phyloP scores from a whole-genome alignment of 2,113 vertebrate genomes.

The Mungos mungo region DNA sequence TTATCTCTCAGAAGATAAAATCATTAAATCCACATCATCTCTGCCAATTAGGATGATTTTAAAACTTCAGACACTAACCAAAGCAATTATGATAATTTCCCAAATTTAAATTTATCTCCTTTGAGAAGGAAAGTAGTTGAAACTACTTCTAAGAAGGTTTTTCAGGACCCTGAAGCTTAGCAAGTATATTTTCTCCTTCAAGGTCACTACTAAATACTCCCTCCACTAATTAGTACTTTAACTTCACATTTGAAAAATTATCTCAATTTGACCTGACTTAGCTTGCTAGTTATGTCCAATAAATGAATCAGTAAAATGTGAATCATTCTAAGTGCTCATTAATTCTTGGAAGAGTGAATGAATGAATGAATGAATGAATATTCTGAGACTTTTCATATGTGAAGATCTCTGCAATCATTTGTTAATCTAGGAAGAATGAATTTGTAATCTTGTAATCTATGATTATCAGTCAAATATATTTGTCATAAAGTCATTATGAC shows the following conservation, averaged over 20 bases:
- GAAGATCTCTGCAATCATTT: slow-evolving; percentile 29
- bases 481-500: slow-evolving; percentile 35
- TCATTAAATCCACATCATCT: slow-evolving; percentile 31
- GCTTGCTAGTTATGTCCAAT: not conserved
- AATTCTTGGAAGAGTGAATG: slow-evolving; percentile 14
- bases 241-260: slow-evolving; percentile 44
- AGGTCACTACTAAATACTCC: not conserved
- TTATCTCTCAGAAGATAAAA: slow-evolving; percentile 11
- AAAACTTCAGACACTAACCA: slow-evolving; percentile 26
- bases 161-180: slow-evolving; percentile 30
- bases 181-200: slow-evolving; percentile 7
- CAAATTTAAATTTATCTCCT: slow-evolving; percentile 38
- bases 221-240: slow-evolving; percentile 45
- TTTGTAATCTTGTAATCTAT: slow-evolving; percentile 4
- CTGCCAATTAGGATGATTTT: slow-evolving; percentile 39
- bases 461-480: not conserved
- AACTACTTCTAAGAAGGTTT: slow-evolving; percentile 8
- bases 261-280: slow-evolving; percentile 41
- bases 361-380: not conserved
- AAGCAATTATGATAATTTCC: slow-evolving; percentile 33
- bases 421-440: not conserved
- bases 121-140: not conserved
- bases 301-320: slow-evolving; percentile 1
- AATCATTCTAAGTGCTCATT: slow-evolving; percentile 44
- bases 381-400: not conserved